Evolutionary conservation across 2,113 vertebrate species (phyloP), one percentile per base, ranked within the genome.

Genomic region (Coptodon rendalli): DNA sequence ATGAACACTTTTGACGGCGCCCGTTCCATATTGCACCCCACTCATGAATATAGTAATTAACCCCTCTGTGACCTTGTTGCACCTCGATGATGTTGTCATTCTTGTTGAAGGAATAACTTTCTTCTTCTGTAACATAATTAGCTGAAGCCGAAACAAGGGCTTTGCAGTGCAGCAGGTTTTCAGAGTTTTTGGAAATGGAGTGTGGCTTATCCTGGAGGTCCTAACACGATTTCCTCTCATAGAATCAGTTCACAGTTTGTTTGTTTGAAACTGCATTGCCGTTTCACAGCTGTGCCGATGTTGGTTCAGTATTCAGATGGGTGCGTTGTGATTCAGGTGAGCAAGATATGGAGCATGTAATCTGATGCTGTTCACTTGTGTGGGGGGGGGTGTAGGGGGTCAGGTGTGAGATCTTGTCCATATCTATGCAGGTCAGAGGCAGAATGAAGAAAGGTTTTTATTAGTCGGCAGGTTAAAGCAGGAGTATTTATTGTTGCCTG

Each of bases 291-390:
- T 92, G 90, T 36, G 89, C 53, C 81, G 9, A 2, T 22, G 84
- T 86, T 76, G 48, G 81, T 78, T 80, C 53, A 19, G 19, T 82
- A 59, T 73, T 79, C 80, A 90, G 83, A 53, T 31, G 54, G 31
- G 36, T 89, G 56, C 22, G 34, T 79, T 80, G 85, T 1, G 6
- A 85, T 92, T 89, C 88, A 90, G 92, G 83, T 94, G 90, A 94
- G 87, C 83, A 85, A 54, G 87, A 92, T 94, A 17, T 92, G 68
- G 89, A 94, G 95, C 93, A 54, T 91, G 89, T 93, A 86, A 94
- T 95, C 9, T 56, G 81, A 92, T 84, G 11, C 50, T 82, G 10
- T 87, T 63, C 12, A 52, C 34, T 17, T 43, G 40, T 12, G 40
- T 43, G 40, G 4, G 7, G 52, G 8, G 2, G 31, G 14, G 17